Base-by-base conservation (phyloP, 2,113 vertebrate genomes). In the Orycteropus afer region DNA sequence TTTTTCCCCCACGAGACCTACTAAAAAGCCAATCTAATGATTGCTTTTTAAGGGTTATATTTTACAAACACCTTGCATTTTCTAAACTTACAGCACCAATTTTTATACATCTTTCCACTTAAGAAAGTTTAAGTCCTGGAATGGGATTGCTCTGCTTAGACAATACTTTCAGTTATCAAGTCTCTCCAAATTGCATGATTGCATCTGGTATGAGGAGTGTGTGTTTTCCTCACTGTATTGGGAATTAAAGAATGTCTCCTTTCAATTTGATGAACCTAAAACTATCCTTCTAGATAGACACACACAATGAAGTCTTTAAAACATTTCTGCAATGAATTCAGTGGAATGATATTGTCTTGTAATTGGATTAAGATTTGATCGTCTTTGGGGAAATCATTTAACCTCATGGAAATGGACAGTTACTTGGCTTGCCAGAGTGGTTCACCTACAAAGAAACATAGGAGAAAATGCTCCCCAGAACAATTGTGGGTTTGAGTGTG, bases 341-440 rank as follows among this genome's bases (percentile, higher is more conserved):
- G 29, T 57, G 53, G 32, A 77, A 78, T 0, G 5, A 40, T 42
- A 92, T 61, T 89, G 42, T 73, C 81, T 77, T 37, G 74, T 59
- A 86, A 90, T 8, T 85, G 80, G 81, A 93, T 93, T 91, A 90
- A 85, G 89, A 92, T 92, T 63, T 84, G 87, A 92, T 61, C 14
- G 76, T 94, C 80, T 91, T 63, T 23, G 55, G 69, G 65, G 82
- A 77, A 87, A 69, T 86, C 67, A 59, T 67, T 90, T 80, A 79
- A 83, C 61, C 22, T 93, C 45, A 25, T 77, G 55, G 82, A 96
- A 53, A 57, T 79, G 88, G 63, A 73, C 20, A 53, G 71, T 65
- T 76, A 51, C 57, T 86, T 89, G 76, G 79, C 69, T 63, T 45
- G n/a, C 4, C 4, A 71, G 45, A 17, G 27, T 51, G 17, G 23